Evolutionary conservation across 1,140 invertebrate species (phyloP).

Genomic region (Musca vetustissima): DNA sequence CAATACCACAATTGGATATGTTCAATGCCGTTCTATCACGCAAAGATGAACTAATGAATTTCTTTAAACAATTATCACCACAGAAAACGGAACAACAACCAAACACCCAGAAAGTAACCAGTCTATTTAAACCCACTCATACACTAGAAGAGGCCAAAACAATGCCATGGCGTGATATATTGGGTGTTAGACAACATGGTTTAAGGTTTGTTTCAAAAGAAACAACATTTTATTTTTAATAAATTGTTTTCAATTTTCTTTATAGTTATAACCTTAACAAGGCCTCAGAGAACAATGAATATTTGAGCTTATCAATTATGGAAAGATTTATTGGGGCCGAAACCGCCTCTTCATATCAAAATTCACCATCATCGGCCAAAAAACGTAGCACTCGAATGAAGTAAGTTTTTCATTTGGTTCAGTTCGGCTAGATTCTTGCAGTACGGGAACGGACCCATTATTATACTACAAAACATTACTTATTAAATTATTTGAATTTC

Average conservation of each 20-base stretch:
- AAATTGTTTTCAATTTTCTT: background rate
- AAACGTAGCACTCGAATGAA: constrained; percentile 58
- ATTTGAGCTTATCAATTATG: constrained; percentile 60
- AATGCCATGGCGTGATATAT: constrained; percentile 58
- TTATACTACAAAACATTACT: no score
- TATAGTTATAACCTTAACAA: constrained; percentile 63
- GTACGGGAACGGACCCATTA: no score
- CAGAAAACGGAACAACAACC: background rate
- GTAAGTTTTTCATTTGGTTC: constrained; percentile 34
- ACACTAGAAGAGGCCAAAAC: constrained; percentile 44
- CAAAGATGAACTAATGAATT: constrained; percentile 55
- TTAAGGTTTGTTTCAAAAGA: constrained; percentile 55
- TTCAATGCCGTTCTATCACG: constrained; percentile 56
- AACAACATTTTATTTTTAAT: background rate
- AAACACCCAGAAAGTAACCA: constrained; percentile 24
- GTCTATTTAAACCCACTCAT: constrained; percentile 43
- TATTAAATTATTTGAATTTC: background rate
- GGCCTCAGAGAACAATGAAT: constrained; percentile 64
- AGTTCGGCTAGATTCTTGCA: no score
- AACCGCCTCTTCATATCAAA: constrained; percentile 64
- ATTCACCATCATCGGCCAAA: constrained; percentile 59
- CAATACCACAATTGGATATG: constrained; percentile 57
- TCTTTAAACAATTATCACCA: constrained; percentile 26
- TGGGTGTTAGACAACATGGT: constrained; percentile 59
- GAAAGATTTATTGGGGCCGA: constrained; percentile 64